Base-by-base conservation (phyloP, 2,888 invertebrate genomes). In the Hybos culiciformis region DNA sequence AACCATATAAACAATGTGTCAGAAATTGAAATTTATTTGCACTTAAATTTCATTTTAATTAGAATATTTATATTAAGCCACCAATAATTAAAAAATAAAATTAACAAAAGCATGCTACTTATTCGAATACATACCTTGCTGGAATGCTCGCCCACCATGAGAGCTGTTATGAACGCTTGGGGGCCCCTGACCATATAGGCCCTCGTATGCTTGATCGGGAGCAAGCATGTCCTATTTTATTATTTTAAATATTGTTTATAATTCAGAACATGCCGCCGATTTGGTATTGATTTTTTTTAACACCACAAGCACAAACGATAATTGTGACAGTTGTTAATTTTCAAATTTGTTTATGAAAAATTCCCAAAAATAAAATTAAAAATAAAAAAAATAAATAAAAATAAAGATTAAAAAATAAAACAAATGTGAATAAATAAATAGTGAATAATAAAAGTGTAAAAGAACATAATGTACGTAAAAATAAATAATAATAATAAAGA, bases 141-240 rank as follows among this genome's bases (percentile, higher is more conserved):
- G 86, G 71, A 84, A 88, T 57, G 74, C 74, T 62, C 80, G 75
- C 59, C 80, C 78, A 58, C 80, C 78, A 56, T 82, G 81, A 60
- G 79, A 79, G 72, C 82, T 81, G n/a, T n/a, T n/a, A 70, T 83
- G 83, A 62, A 83, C 82, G 65, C 82, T 83, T 56, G 88, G 87
- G 56, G 88, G 87, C 63, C 90, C 83, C 67, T 90, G 90, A 62
- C 83, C 83, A 70, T 91, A 92, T 74, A 90, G 79, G 68, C 85
- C 85, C 67, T 91, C 91, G 73, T 88, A 92, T 61, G 85, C 81
- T 71, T 90, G 90, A 68, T 91, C 91, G 59, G 87, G 83, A 62
- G 92, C 87, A 88, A 78, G 63, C 66, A 66, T 66, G 61, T 67
- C 66, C 64, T 66, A 59, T 55, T 54, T 48, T 54, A 44, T 40